Conservation (phyloP, 1,140 invertebrate genomes). For the Chrysoperla carnea region DNA sequence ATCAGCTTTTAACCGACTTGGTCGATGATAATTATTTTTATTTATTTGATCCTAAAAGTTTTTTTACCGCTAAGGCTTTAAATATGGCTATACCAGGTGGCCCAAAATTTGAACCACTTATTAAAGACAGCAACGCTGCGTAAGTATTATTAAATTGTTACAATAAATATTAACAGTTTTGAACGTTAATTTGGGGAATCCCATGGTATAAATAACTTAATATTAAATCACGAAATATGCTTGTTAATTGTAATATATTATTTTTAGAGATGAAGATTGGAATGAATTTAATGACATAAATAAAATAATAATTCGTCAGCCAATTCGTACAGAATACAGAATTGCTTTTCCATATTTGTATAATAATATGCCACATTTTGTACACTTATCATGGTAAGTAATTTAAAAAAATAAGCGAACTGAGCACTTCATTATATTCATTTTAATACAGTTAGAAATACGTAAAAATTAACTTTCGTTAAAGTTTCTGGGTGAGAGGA, state of each 20-base stretch:
- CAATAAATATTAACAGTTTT: background rate
- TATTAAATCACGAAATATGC: background rate
- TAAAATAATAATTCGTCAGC: slow-evolving; percentile 98
- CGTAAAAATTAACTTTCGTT: too few species aligned
- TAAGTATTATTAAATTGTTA: slow-evolving; percentile 28
- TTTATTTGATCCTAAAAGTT: slow-evolving; percentile 96
- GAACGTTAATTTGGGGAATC: too few species aligned
- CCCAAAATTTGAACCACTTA: slow-evolving; percentile 97
- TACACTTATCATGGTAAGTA: slow-evolving; percentile 82
- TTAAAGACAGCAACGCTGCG: slow-evolving; percentile 93
- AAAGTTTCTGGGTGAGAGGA: too few species aligned
- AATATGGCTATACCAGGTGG: slow-evolving; percentile 99
- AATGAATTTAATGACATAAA: slow-evolving; percentile 99
- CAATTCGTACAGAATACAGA: slow-evolving; percentile 95
- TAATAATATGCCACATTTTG: slow-evolving; percentile 95
- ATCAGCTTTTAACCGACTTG: slow-evolving; percentile 95
- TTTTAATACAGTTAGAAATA: too few species aligned
- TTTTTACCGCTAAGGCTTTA: slow-evolving; percentile 98
- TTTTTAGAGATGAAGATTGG: slow-evolving; percentile 93
- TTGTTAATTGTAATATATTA: background rate
- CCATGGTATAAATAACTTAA: background rate
- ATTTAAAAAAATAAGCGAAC: too few species aligned
- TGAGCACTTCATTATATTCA: too few species aligned
- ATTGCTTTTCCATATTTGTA: slow-evolving; percentile 99
- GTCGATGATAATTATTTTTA: slow-evolving; percentile 99